phyloP scores from a whole-genome alignment of 2,888 invertebrate species.

The Frankliniella fusca region DNA sequence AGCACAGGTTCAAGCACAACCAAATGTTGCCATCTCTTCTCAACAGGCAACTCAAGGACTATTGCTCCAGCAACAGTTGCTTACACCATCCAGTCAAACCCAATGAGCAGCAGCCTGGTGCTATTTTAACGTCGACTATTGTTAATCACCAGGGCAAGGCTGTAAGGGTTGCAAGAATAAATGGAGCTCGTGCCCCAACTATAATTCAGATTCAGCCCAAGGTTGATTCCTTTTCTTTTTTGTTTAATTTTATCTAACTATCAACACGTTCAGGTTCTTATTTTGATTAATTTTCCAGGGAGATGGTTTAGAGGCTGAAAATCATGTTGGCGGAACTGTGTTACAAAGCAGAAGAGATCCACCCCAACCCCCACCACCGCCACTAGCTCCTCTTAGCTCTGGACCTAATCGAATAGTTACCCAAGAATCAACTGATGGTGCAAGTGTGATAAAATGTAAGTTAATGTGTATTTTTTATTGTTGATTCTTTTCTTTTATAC shows the following conservation, averaged over 20 bases:
- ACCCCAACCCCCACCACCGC: constrained; percentile 51
- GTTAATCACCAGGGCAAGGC: neutral
- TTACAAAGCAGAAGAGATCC: constrained; percentile 48
- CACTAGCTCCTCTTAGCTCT: constrained; percentile 48
- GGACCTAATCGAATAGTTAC: neutral
- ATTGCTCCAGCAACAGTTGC: neutral
- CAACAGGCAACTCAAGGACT: neutral
- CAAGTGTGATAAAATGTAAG: neutral
- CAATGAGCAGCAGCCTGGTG: neutral
- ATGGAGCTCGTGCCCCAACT: constrained; percentile 36
- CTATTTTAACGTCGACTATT: neutral
- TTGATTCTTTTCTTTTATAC: neutral
- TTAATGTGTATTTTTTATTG: neutral
- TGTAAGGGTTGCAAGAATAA: constrained; percentile 35
- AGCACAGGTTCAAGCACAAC: neutral
- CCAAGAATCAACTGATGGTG: neutral
- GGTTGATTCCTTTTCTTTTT: neutral
- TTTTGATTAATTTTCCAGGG: neutral
- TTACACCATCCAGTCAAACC: neutral
- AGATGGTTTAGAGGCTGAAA: constrained; percentile 30
- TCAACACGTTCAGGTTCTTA: neutral
- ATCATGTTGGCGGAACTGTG: constrained; percentile 40
- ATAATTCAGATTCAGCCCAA: constrained; percentile 30
- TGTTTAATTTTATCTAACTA: neutral
- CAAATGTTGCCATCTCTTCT: neutral